A percentile compares a stretch with the other conserved stretches of the same genome.
Evolutionary conservation across 2,113 vertebrate genomes (phyloP).

Genomic region (Indicator maculatus): DNA sequence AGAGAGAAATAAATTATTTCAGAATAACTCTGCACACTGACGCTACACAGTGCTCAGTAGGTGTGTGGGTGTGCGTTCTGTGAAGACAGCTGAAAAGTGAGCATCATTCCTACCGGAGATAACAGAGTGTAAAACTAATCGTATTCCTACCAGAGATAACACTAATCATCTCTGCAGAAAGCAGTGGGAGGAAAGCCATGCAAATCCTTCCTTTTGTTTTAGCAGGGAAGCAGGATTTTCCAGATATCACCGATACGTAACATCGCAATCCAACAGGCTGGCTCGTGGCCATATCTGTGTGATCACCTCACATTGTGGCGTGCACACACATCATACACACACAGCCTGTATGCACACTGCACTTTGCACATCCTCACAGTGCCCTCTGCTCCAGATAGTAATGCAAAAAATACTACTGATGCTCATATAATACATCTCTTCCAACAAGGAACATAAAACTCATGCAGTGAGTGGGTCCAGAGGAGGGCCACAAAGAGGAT

Average conservation of each 20-base stretch:
- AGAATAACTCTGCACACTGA: not conserved
- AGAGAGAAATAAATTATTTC: slow-evolving; percentile 33
- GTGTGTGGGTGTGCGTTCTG: not conserved
- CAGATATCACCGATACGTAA: not conserved
- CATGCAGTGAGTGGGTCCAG: too few relatives aligned
- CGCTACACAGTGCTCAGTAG: not conserved
- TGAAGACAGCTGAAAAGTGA: slow-evolving; percentile 46
- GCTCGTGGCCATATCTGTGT: accelerated
- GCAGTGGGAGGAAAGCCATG: not conserved
- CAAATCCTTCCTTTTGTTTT: slow-evolving; percentile 32
- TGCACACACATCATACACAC: too few relatives aligned
- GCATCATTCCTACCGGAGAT: slow-evolving; percentile 54
- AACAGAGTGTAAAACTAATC: slow-evolving; percentile 32
- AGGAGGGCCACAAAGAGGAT: too few relatives aligned
- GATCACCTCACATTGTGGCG: accelerated
- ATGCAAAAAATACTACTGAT: not conserved
- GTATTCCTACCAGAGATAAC: slow-evolving; percentile 51
- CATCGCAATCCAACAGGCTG: not conserved
- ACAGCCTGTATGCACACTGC: accelerated
- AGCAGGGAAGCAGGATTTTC: slow-evolving; percentile 47
- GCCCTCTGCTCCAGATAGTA: not conserved
- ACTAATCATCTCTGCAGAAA: slow-evolving; percentile 15
- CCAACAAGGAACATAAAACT: not conserved
- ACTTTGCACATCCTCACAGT: not conserved
- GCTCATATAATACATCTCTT: not conserved